Evolutionary conservation across 2,888 invertebrate genomes (phyloP).

Genomic region (Yponomeuta malinellus): DNA sequence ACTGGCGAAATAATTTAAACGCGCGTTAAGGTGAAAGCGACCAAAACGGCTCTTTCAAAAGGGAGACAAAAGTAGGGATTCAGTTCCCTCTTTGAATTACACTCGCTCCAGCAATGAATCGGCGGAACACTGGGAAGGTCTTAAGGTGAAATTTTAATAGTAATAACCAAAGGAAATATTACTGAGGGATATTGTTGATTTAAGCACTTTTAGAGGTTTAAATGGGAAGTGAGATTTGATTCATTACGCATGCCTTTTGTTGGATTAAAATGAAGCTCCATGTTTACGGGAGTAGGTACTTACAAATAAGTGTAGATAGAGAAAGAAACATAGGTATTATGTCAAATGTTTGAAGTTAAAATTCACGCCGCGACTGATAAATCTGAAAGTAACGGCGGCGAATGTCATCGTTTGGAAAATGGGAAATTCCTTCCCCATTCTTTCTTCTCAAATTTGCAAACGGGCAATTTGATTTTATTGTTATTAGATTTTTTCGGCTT

Average conservation of each 20-base stretch:
- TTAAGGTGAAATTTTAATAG: constrained; percentile 70
- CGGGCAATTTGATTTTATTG: constrained; percentile 76
- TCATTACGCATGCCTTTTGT: constrained; percentile 18
- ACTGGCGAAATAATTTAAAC: constrained; percentile 71
- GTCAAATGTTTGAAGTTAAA: not conserved
- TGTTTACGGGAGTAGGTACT: not conserved
- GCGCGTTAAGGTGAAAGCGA: constrained; percentile 52
- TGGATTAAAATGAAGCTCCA: constrained; percentile 21
- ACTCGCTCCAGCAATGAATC: constrained; percentile 48
- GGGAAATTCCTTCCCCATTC: constrained; percentile 61
- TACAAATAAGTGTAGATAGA: not conserved
- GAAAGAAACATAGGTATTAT: not conserved
- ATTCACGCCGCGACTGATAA: constrained; percentile 44
- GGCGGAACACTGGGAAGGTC: constrained; percentile 42
- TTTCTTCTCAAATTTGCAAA: constrained; percentile 68
- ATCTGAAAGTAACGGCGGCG: constrained; percentile 64
- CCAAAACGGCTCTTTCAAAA: constrained; percentile 60
- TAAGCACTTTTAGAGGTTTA: constrained; percentile 46
- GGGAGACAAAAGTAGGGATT: constrained; percentile 66
- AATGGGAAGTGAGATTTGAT: constrained; percentile 22
- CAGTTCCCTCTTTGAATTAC: constrained; percentile 43
- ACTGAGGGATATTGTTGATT: constrained; percentile 63
- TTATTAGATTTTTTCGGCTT: constrained; percentile 76
- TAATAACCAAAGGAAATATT: constrained; percentile 66
- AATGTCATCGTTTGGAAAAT: constrained; percentile 65